Conservation (phyloP, 35 echinoderm and acorn worm genomes). For the Heliocidaris erythrogramma region DNA sequence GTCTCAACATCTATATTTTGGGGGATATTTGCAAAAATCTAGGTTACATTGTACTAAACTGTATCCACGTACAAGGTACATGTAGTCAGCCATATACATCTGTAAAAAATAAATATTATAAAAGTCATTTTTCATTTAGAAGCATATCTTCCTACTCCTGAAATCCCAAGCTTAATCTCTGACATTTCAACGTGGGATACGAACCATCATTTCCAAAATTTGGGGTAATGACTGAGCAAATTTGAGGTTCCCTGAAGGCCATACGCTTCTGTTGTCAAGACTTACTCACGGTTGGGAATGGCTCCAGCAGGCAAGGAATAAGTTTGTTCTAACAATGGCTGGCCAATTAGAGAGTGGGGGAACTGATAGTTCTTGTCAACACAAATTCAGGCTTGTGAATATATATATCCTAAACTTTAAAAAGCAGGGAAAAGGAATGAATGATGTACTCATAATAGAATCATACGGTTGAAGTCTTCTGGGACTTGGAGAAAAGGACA, state of each 20-base stretch:
- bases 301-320: not conserved
- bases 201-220: not conserved
- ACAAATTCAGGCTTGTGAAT: not conserved
- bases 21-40: too few relatives aligned
- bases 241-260: not conserved
- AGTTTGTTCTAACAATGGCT: not conserved
- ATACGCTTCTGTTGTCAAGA: conserved; percentile 13
- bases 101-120: too few relatives aligned
- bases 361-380: conserved; percentile 45
- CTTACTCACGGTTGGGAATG: conserved; percentile 33
- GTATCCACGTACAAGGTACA: too few relatives aligned
- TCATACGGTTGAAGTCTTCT: not conserved
- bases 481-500: not conserved
- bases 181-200: not conserved
- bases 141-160: not conserved
- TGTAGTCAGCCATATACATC: too few relatives aligned
- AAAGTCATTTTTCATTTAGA: not conserved
- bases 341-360: not conserved
- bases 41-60: too few relatives aligned
- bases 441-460: not conserved
- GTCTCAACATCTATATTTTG: too few relatives aligned
- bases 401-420: too few relatives aligned
- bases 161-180: not conserved
- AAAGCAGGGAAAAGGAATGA: not conserved
- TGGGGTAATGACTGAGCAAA: not conserved